phyloP scores from a whole-genome alignment of 2,888 invertebrate species.

The Lagria hirta region DNA sequence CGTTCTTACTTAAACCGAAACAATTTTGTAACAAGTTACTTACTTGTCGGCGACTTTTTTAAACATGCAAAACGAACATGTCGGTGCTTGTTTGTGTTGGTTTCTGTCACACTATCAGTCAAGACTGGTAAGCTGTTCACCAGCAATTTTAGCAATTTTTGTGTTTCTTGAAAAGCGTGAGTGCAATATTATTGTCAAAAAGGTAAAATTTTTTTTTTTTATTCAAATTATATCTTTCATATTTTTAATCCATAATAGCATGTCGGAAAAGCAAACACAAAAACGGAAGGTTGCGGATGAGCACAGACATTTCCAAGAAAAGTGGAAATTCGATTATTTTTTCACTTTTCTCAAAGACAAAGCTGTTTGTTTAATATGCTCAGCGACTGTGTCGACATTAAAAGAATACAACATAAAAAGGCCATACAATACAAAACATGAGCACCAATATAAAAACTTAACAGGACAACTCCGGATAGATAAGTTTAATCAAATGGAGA shows the following conservation, averaged over 20 bases:
- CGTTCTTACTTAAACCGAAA: not conserved
- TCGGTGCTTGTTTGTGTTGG: no score
- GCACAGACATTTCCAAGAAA: constrained; percentile 20
- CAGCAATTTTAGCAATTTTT: no score
- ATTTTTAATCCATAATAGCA: constrained; percentile 20
- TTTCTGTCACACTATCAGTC: no score
- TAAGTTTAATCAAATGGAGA: constrained; percentile 24
- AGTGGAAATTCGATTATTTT: constrained; percentile 24
- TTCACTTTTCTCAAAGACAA: constrained; percentile 21
- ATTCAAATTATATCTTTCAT: constrained; percentile 1
- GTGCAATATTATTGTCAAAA: no score
- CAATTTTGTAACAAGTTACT: no score
- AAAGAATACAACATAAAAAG: constrained; percentile 23
- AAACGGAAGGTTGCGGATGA: constrained; percentile 22
- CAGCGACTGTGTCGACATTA: constrained; percentile 6
- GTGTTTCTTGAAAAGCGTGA: no score
- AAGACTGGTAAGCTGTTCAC: no score
- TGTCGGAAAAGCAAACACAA: constrained; percentile 21
- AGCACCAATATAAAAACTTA: constrained; percentile 22
- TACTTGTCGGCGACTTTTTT: no score
- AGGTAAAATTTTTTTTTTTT: no score
- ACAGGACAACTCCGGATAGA: constrained; percentile 24
- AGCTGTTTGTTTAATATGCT: constrained; percentile 19
- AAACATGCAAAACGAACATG: no score
- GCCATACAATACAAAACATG: constrained; percentile 27